Evolutionary conservation across 1,140 invertebrate species (phyloP).

Genomic region (Chionoecetes opilio): DNA sequence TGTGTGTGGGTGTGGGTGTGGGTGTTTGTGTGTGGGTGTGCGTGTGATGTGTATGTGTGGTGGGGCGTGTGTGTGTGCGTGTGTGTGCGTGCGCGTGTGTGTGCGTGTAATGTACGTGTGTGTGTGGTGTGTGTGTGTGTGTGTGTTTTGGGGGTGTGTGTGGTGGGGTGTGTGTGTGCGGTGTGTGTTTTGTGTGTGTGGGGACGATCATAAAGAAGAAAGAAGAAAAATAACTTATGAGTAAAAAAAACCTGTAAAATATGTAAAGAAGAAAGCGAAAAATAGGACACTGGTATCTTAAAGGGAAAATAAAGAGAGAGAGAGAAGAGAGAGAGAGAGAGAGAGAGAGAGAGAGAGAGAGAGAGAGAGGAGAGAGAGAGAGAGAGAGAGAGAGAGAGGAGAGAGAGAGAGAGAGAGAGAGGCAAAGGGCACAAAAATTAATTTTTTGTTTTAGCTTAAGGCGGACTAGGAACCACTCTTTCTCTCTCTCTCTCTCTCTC

Average conservation of each 20-base stretch:
- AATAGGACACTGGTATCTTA: background rate
- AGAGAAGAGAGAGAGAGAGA: background rate
- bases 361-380: background rate
- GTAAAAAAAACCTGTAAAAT: background rate
- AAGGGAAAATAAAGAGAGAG: background rate
- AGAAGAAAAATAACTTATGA: background rate
- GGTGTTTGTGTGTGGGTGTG: too few species aligned
- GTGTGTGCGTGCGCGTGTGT: too few species aligned
- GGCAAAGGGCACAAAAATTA: background rate
- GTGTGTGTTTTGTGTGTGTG: background rate
- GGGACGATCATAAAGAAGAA: too few species aligned
- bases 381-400: background rate
- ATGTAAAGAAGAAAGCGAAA: background rate
- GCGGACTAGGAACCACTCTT: background rate
- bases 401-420: background rate
- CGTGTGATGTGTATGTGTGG: too few species aligned
- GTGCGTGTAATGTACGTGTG: too few species aligned
- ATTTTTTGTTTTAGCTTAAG: background rate
- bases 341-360: slow-evolving; percentile 9
- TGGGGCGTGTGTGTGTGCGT: too few species aligned
- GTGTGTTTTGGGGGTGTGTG: too few species aligned
- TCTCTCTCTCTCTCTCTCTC: background rate
- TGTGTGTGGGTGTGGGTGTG: too few species aligned
- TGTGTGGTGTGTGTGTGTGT: too few species aligned
- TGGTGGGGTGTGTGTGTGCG: background rate